Evolutionary conservation across 2,888 invertebrate genomes (phyloP).

Genomic region (Drosophila niveifrons): DNA sequence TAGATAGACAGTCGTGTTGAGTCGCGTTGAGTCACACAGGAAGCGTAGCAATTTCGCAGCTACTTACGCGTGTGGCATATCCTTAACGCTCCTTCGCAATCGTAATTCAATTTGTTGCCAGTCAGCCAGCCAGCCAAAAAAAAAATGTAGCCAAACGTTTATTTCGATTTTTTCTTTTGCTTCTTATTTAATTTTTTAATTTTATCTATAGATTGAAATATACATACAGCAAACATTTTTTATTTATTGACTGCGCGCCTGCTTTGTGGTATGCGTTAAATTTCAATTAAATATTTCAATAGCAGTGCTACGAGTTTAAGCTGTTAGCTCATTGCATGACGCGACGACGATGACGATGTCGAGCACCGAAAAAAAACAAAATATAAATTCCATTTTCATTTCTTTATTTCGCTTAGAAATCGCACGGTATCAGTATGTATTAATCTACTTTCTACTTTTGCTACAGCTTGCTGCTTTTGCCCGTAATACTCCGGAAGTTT

Average conservation of each 20-base stretch:
- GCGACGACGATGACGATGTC: conserved; percentile 8
- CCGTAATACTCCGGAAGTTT: conserved; percentile 75
- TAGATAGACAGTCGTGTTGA: conserved; percentile 1
- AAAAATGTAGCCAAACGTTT: conserved; percentile 68
- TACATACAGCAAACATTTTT: conserved; percentile 32
- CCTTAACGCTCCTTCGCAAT: conserved; percentile 6
- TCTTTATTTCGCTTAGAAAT: conserved; percentile 49
- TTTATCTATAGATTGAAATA: conserved; percentile 38
- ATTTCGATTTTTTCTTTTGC: conserved; percentile 13
- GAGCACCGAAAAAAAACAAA: conserved; percentile 4
- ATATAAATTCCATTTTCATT: conserved; percentile 52
- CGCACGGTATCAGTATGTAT: conserved; percentile 74
- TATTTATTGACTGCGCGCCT: conserved; percentile 70
- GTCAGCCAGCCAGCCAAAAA: too few relatives aligned
- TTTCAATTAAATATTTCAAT: conserved; percentile 82
- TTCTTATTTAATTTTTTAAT: conserved; percentile 39
- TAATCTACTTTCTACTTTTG: conserved; percentile 66
- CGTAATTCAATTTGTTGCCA: conserved; percentile 76
- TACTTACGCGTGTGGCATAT: conserved; percentile 69
- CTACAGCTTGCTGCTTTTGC: conserved; percentile 12
- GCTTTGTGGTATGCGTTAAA: conserved; percentile 74
- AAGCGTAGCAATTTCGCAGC: conserved; percentile 73
- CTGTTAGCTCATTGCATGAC: conserved; percentile 46
- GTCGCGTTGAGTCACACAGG: conserved; percentile 34
- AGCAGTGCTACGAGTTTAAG: conserved; percentile 43